Conservation (phyloP, 2,113 vertebrate species). For the Noctilio leporinus region DNA sequence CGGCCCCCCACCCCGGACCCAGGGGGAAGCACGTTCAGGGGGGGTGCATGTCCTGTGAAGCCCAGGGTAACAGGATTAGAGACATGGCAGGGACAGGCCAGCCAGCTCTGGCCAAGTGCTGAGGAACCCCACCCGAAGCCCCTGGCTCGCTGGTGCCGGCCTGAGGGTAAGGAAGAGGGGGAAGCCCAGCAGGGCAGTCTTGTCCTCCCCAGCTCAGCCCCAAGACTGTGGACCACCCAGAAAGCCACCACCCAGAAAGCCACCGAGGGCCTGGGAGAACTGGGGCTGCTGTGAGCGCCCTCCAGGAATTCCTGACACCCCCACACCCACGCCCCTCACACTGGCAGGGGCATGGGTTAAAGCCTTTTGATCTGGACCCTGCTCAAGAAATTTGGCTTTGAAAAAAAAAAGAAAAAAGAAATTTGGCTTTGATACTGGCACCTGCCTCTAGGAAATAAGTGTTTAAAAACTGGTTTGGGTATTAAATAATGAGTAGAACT, state of each 20-base stretch:
- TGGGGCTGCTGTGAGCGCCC: neutral
- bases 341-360: no score
- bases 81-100: fast-evolving
- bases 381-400: neutral
- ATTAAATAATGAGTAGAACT: neutral
- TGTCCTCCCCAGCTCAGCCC: neutral
- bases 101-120: fast-evolving
- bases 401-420: no score
- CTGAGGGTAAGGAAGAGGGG: neutral
- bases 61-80: neutral
- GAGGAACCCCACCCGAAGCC: fast-evolving
- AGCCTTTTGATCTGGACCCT: neutral
- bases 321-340: fast-evolving
- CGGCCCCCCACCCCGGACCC: fast-evolving
- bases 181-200: no score
- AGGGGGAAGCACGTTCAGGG: fast-evolving
- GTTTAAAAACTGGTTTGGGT: neutral
- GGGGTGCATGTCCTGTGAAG: neutral
- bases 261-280: neutral
- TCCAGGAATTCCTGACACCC: neutral
- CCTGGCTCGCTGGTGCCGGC: fast-evolving
- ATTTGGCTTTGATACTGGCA: neutral
- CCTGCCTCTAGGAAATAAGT: neutral
- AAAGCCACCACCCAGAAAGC: neutral
- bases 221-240: no score